phyloP scores from a whole-genome alignment of 2,888 invertebrate species.

The Drosophila koepferae region DNA sequence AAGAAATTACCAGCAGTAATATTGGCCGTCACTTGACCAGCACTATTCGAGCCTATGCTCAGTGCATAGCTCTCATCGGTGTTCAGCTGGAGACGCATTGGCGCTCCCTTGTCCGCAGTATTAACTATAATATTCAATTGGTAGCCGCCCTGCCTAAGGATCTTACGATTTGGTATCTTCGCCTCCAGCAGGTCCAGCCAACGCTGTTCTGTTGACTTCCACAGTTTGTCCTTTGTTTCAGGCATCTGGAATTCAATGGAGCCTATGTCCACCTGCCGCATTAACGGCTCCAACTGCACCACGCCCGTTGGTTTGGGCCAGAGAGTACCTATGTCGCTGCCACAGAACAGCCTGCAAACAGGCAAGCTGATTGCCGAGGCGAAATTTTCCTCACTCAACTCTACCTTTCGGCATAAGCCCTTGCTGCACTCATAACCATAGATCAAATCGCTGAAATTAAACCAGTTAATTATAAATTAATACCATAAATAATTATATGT shows the following conservation, averaged over 20 bases:
- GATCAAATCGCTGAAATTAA: conserved; percentile 59
- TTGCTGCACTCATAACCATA: conserved; percentile 83
- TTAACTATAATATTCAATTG: conserved; percentile 83
- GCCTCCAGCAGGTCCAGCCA: conserved; percentile 81
- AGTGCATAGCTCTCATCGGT: conserved; percentile 87
- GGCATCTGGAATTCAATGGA: conserved; percentile 83
- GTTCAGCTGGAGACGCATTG: conserved; percentile 76
- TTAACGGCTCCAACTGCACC: conserved; percentile 83
- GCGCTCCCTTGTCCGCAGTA: conserved; percentile 64
- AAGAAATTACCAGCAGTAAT: conserved; percentile 87
- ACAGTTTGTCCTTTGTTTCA: conserved; percentile 71
- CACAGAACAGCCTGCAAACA: conserved; percentile 86
- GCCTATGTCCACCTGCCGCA: conserved; percentile 85
- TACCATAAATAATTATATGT: neutral
- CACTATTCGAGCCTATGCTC: conserved; percentile 63
- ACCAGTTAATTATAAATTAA: neutral
- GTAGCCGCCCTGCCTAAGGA: conserved; percentile 84
- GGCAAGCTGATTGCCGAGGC: conserved; percentile 84
- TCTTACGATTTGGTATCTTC: conserved; percentile 76
- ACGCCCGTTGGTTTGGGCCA: conserved; percentile 86
- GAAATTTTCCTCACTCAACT: conserved; percentile 80
- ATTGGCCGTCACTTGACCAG: conserved; percentile 85
- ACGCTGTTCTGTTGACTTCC: conserved; percentile 83
- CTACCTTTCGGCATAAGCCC: conserved; percentile 81
- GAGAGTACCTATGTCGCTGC: conserved; percentile 85